Evolutionary conservation across 2,888 invertebrate species (phyloP).

Genomic region (Spodoptera littoralis): DNA sequence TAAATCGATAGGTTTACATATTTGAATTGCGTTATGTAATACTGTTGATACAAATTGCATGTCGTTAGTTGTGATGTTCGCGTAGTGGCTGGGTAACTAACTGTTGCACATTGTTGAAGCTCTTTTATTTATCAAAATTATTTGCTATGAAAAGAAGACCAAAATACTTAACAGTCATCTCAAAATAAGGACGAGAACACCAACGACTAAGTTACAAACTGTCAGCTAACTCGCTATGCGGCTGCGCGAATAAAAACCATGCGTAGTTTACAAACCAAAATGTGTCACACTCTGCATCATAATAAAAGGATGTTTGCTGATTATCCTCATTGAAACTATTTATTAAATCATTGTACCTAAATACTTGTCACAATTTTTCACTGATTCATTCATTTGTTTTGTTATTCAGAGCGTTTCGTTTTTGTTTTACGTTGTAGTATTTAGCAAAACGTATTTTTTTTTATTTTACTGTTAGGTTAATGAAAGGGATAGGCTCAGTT

Average conservation of each 20-base stretch:
- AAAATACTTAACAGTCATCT: too few species aligned
- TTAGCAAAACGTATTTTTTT: background rate
- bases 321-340: constrained; percentile 27
- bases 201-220: too few species aligned
- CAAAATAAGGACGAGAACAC: too few species aligned
- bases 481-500: constrained; percentile 3
- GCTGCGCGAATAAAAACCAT: constrained; percentile 8
- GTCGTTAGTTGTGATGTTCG: too few species aligned
- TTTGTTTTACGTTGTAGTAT: constrained; percentile 8
- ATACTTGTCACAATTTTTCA: constrained; percentile 16
- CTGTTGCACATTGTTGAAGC: too few species aligned
- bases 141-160: too few species aligned
- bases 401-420: constrained; percentile 25
- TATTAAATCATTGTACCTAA: background rate
- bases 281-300: constrained; percentile 16
- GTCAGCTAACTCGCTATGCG: too few species aligned
- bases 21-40: too few species aligned
- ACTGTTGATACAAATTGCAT: too few species aligned
- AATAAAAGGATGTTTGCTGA: constrained; percentile 13
- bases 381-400: constrained; percentile 26
- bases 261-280: constrained; percentile 18
- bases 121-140: too few species aligned
- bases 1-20: background rate
- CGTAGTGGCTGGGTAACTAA: too few species aligned
- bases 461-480: constrained; percentile 3